Evolutionary conservation across 2,888 invertebrate genomes (phyloP), one percentile per base, ranked within the genome.

Genomic region (Volucella bombylans): DNA sequence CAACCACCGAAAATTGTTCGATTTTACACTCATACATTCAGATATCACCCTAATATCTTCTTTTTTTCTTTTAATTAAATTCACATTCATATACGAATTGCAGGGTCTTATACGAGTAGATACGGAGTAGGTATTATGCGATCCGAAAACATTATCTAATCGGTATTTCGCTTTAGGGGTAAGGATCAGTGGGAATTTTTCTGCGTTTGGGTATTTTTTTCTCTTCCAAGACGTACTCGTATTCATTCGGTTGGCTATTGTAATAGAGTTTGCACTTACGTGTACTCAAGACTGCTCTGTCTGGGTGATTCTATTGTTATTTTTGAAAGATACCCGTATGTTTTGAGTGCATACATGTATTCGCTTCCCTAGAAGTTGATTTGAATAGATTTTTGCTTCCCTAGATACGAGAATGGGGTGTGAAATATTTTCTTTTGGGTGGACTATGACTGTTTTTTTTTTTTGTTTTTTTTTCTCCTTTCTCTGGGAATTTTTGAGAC

Each of bases 121-220:
- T 31, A 31, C 31, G 31, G 6, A 31, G 31, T 23, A 3, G 3
- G 3, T 31, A 31, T 31, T 31, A 31, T 31, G 6, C 31, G 79
- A 83, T 71, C 23, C 23, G 12, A 14, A 23, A 39, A 74, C 61
- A 80, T 83, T 80, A 83, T 83, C 83, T 80, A 76, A 83, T 83
- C 65, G 69, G 41, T 71, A 74, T 80, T 31, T 73, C 54, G 47
- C n/a, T 31, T 31, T 31, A 31, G 71, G 68, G 78, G 82, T 73
- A 77, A 52, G 64, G 74, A 79, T 83, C 83, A 76, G 83, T 83
- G 83, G 74, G 83, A 80, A 82, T 39, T 68, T 45, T 65, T 23
- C 52, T 54, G 31, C 6, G 4, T 23, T 23, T 23, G 23, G 23
- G 23, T 23, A 23, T 43, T 41, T 50, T 71, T 59, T 62, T 39